phyloP scores from a whole-genome alignment of 2,113 vertebrate genomes.

The Illadopsis cleaveri region DNA sequence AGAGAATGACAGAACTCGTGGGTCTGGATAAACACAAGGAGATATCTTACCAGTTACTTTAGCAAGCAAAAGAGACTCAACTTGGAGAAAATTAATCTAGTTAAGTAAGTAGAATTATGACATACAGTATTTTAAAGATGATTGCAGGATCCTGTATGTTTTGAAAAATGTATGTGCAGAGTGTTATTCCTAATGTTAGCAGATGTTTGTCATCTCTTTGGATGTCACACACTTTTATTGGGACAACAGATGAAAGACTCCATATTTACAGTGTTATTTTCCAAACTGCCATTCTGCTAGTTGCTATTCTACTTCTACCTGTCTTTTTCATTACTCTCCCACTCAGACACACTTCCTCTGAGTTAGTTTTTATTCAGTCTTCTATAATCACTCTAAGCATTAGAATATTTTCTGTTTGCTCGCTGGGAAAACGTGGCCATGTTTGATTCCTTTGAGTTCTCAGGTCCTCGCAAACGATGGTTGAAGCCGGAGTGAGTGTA shows the following conservation, averaged over 20 bases:
- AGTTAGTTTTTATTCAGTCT: neutral
- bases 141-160: neutral
- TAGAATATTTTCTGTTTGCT: neutral
- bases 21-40: neutral
- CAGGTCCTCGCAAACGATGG: neutral
- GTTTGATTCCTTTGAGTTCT: neutral
- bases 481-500: neutral
- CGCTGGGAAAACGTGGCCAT: neutral
- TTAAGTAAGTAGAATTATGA: neutral
- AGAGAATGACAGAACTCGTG: fast-evolving
- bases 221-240: neutral
- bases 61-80: neutral
- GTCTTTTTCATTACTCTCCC: neutral
- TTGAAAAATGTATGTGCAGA: fast-evolving
- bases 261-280: neutral
- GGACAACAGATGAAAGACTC: neutral
- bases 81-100: neutral
- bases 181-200: neutral
- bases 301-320: neutral
- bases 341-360: neutral
- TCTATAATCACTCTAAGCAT: neutral
- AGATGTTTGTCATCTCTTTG: neutral
- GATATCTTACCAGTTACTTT: neutral
- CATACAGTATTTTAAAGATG: neutral
- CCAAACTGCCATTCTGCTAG: neutral